phyloP scores from a whole-genome alignment of 2,797 vertebrate genomes.

The Platalea minor region DNA sequence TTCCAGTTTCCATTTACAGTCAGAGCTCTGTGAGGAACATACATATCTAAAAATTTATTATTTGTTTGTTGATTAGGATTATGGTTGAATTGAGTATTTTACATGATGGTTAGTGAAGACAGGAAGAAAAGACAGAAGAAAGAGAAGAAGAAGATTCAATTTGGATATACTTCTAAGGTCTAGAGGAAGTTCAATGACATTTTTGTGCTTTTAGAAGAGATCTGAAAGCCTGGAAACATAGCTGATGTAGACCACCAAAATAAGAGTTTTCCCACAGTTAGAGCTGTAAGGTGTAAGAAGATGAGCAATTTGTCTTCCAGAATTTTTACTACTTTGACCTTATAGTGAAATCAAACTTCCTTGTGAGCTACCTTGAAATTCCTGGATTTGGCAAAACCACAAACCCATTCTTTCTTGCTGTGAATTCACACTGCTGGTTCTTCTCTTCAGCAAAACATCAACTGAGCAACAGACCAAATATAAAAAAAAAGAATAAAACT shows the following conservation, averaged over 20 bases:
- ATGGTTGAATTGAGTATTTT: not conserved
- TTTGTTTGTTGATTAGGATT: not conserved
- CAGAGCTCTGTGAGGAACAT: not conserved
- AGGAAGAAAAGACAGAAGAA: not conserved
- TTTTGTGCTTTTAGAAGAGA: not conserved
- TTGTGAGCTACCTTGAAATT: not conserved
- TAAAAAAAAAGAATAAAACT: not conserved
- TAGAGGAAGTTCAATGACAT: not conserved
- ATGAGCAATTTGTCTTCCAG: not conserved
- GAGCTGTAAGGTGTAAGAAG: not conserved
- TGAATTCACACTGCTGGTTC: not conserved
- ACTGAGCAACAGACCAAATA: not conserved
- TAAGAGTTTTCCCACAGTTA: not conserved
- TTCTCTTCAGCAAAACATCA: not conserved
- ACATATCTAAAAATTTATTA: not conserved
- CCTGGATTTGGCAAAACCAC: not conserved
- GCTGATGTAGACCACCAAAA: not conserved
- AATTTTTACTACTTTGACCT: not conserved
- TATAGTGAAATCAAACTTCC: not conserved
- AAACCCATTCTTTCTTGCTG: not conserved
- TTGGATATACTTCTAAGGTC: not conserved
- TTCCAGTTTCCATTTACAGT: not conserved
- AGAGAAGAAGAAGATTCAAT: not conserved
- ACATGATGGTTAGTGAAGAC: not conserved
- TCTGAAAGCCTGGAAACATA: not conserved